Base-by-base conservation (phyloP, 2,888 invertebrate species). In the Caenorhabditis imperialis region DNA sequence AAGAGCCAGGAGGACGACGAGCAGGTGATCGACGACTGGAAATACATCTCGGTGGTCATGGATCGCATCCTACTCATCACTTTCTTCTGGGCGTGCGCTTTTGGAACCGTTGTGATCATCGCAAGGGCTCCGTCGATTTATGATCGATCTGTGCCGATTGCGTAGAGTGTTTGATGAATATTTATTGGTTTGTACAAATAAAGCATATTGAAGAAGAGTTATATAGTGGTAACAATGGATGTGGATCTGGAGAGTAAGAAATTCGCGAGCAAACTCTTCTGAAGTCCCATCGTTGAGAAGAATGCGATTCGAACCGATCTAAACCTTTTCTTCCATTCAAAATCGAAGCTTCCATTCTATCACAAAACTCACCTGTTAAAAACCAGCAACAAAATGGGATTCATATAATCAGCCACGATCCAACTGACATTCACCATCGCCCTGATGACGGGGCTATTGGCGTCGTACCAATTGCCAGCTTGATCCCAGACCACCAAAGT, bases 1-100 rank as follows among this genome's bases (percentile, higher is more conserved):
- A 79, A 79, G 71, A 88, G 82, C 47, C 85, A 85, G 54, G 83
- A 88, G 63, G 86, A 86, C 16, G 88, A 88, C 70, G 86, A 86
- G 61, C 85, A 86, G 79, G 88, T 89, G 53, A 88, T 88, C 67
- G 94, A 95, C 90, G 95, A 96, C 90, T 96, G 95, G 95, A 96
- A 96, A 89, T 96, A 94, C 90, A 94, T 96, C 40, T 95, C 95
- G 67, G 94, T 95, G 93, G 95, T 96, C 55, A 91, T 96, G 88
- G 96, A 96, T 89, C 92, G 96, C 71, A 91, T 96, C 74, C 95
- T 96, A 90, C 91, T 96, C 51, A 95, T 94, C 93, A 94, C 95
- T 88, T 96, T 96, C 90, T 94, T 94, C 14, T 90, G 94, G 81
- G 94, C 95, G n/a, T 95, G 95, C 76, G 90, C 94, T 54, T 93